Percentiles rank a stretch among this genome's conserved stretches.
These are phyloP conservation scores for Sycon ciliatum DNA, from an alignment of 37 sponge, comb jelly and placozoan genomes.

Conservation along the genomic window DNA sequence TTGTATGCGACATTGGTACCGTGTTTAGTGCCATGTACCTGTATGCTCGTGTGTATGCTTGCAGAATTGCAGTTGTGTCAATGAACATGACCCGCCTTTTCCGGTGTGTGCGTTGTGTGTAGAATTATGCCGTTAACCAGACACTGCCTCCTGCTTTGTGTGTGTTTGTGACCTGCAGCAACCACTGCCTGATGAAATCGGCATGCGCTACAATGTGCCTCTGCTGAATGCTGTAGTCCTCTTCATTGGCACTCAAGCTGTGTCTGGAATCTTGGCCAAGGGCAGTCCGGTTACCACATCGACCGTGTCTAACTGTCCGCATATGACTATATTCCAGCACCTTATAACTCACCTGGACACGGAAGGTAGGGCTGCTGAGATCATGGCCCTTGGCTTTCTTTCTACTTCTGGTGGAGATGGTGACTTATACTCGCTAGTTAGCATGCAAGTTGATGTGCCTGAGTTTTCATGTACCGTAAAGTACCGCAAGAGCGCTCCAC, in stretches of 20 bases:
- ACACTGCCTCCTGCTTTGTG: neutral
- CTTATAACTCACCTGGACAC: constrained; percentile 88
- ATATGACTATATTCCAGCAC: constrained; percentile 94
- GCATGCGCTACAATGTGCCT: constrained; percentile 83
- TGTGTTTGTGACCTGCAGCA: constrained; percentile 12
- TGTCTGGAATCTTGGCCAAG: constrained; percentile 66
- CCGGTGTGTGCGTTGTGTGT: neutral
- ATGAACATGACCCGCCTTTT: too few relatives aligned
- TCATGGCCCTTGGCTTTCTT: neutral
- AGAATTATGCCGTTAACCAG: too few relatives aligned
- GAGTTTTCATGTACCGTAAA: constrained; percentile 16
- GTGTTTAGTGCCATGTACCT: too few relatives aligned
- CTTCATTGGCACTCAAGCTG: constrained; percentile 88
- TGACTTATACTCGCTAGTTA: too few relatives aligned
- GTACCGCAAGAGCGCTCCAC: too few relatives aligned
- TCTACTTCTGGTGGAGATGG: neutral
- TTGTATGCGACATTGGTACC: too few relatives aligned
- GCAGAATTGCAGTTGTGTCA: too few relatives aligned
- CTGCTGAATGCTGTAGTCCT: constrained; percentile 92
- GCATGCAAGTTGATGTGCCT: neutral
- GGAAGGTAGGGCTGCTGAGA: constrained; percentile 53
- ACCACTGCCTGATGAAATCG: neutral
- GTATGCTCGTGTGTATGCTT: too few relatives aligned
- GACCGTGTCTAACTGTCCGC: constrained; percentile 81
- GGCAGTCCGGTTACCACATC: constrained; percentile 63